Evolutionary conservation across 2,113 vertebrate genomes (phyloP).

Genomic region (Dolichotis patagonum): DNA sequence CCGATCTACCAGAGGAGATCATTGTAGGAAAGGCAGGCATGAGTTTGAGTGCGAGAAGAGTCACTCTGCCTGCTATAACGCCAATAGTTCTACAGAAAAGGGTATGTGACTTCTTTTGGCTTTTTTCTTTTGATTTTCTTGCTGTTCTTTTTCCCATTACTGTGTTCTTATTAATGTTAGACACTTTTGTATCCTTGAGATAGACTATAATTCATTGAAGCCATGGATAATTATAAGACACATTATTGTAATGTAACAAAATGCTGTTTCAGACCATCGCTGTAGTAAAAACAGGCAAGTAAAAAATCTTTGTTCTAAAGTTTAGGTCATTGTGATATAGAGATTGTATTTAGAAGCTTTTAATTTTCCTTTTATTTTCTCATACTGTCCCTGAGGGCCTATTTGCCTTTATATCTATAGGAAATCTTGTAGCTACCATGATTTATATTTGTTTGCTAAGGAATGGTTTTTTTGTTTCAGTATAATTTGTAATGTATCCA

Average conservation of each 20-base stretch:
- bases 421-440: conserved; percentile 58
- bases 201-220: conserved; percentile 25
- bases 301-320: conserved; percentile 36
- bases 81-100: conserved; percentile 93
- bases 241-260: conserved; percentile 26
- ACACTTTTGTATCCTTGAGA: conserved; percentile 32
- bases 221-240: conserved; percentile 31
- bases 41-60: conserved; percentile 95
- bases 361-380: neutral
- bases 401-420: conserved; percentile 51
- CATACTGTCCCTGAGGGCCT: conserved; percentile 41
- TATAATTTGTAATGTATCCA: conserved; percentile 50
- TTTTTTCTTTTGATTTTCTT: neutral
- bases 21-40: conserved; percentile 86
- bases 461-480: conserved; percentile 57
- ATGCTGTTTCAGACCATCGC: neutral
- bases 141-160: neutral
- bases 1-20: conserved; percentile 78
- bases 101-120: conserved; percentile 87
- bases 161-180: conserved; percentile 38
- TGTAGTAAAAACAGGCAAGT: conserved; percentile 4
- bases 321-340: conserved; percentile 53
- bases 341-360: conserved; percentile 26
- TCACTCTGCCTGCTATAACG: conserved; percentile 93
- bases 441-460: conserved; percentile 55